These are phyloP conservation scores for Eueremaeus valkanovi DNA, from an alignment of 2,888 invertebrate species.

Conservation along the genomic window DNA sequence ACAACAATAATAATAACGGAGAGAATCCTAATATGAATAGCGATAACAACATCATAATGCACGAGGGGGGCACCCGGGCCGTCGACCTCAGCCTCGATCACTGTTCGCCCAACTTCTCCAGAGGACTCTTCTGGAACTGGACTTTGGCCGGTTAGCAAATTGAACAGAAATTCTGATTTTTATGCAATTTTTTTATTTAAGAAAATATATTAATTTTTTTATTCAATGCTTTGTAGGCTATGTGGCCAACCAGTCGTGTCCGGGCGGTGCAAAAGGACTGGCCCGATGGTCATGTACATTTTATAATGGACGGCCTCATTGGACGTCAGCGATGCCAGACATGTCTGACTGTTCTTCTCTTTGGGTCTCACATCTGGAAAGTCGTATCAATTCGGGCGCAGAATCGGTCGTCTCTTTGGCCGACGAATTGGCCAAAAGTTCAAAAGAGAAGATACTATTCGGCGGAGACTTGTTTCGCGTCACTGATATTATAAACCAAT, in stretches of 20 bases:
- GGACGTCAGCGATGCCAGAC: constrained; percentile 37
- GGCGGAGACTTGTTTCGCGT: constrained; percentile 48
- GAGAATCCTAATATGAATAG: neutral
- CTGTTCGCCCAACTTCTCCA: constrained; percentile 66
- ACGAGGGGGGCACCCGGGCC: neutral
- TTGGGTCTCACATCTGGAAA: constrained; percentile 40
- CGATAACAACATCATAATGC: neutral
- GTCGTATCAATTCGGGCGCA: constrained; percentile 39
- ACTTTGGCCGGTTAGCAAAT: constrained; percentile 64
- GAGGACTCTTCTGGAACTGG: constrained; percentile 82
- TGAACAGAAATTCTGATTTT: too few species aligned
- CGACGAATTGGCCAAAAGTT: constrained; percentile 48
- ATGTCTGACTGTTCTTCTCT: constrained; percentile 40
- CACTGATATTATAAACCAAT: constrained; percentile 46
- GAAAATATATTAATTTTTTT: neutral
- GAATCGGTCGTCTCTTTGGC: constrained; percentile 49
- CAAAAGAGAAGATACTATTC: constrained; percentile 47
- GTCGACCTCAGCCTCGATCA: constrained; percentile 10
- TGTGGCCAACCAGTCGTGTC: constrained; percentile 75
- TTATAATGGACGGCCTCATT: constrained; percentile 35
- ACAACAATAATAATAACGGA: constrained; percentile 19
- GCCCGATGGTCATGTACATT: constrained; percentile 49
- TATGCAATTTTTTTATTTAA: neutral
- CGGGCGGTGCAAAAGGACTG: constrained; percentile 69
- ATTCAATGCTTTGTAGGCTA: constrained; percentile 51